phyloP scores from a whole-genome alignment of 2,797 vertebrate species.

The Typhlichthys subterraneus region DNA sequence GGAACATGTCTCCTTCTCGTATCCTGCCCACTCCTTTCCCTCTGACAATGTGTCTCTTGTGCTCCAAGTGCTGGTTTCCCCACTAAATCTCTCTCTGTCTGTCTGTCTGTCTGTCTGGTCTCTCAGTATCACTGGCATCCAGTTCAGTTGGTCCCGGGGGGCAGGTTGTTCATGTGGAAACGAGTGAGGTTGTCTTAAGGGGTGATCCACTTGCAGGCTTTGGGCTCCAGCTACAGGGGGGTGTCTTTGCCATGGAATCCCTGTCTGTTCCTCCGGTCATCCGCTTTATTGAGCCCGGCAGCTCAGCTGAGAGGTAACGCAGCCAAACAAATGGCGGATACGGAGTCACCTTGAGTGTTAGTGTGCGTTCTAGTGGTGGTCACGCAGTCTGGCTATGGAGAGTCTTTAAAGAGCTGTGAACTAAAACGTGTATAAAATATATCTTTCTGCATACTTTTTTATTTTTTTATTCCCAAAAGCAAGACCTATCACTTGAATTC shows the following conservation, averaged over 20 bases:
- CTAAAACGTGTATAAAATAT: too few relatives aligned
- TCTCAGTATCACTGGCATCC: slow-evolving; percentile 90
- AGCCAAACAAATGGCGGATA: slow-evolving; percentile 48
- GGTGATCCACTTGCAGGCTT: slow-evolving; percentile 95
- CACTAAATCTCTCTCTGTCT: not conserved
- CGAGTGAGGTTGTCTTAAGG: slow-evolving; percentile 88
- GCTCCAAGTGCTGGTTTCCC: not conserved
- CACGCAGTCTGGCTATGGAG: slow-evolving; percentile 26
- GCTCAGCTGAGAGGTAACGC: slow-evolving; percentile 93
- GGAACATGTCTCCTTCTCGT: slow-evolving; percentile 30
- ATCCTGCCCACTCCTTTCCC: not conserved
- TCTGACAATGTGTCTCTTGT: slow-evolving; percentile 16
- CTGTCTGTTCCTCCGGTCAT: slow-evolving; percentile 92
- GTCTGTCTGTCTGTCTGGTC: slow-evolving; percentile 1
- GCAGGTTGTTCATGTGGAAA: slow-evolving; percentile 96
- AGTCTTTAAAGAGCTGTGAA: too few relatives aligned
- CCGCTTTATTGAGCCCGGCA: slow-evolving; percentile 96
- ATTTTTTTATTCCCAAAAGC: not conserved
- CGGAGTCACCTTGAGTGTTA: slow-evolving; percentile 57
- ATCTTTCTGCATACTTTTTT: too few relatives aligned
- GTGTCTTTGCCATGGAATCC: slow-evolving; percentile 95
- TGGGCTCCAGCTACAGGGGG: slow-evolving; percentile 97
- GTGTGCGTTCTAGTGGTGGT: slow-evolving; percentile 34
- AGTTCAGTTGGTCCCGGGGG: slow-evolving; percentile 94
- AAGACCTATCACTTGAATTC: slow-evolving; percentile 7